Evolutionary conservation across 2,888 invertebrate species (phyloP), one percentile per base, ranked within the genome.

Genomic region (Autographa pulchrina): DNA sequence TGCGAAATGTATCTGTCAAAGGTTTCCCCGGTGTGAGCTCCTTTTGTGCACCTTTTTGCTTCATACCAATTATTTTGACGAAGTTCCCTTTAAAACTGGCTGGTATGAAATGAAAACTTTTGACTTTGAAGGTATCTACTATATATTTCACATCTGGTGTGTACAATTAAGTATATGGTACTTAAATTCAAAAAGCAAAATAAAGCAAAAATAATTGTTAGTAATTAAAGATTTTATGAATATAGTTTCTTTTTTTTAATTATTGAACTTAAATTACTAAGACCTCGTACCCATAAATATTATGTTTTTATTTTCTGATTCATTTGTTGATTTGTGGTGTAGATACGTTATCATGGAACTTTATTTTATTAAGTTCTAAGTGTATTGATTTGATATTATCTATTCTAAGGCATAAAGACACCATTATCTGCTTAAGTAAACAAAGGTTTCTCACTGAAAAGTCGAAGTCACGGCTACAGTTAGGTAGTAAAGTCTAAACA

Each of bases 401-500:
- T 35, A 8, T 35, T 35, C 0, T 35, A 35, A 35, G 0, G 8
- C 8, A 35, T 35, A 35, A 35, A 6, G 3, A 25, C 25, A 25
- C 25, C 8, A 35, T 35, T 35, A 8, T 35, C 35, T 8, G 35
- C 8, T 8, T 35, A 8, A 35, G 35, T 35, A 35, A 35, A 65
- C 70, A 25, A 31, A 9, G 2, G 7, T 16, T 60, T 67, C 64
- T 62, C 58, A 7, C 64, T 25, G 25, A 14, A 20, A n/a, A 3
- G n/a, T 2, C 38, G 25, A 9, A 14, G 43, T 52, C 8, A 43
- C 16, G 18, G 41, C 20, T 41, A 60, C 54, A 52, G 32, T 4
- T 52, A 69, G 52, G 62, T 76, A 70, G 73, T 74, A 81, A 83
- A 72, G 79, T 80, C 81, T 78, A 77, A 80, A 82, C 72, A 79